Base-by-base conservation (phyloP, 2,888 invertebrate species). In the Amphipyra tragopoginis region DNA sequence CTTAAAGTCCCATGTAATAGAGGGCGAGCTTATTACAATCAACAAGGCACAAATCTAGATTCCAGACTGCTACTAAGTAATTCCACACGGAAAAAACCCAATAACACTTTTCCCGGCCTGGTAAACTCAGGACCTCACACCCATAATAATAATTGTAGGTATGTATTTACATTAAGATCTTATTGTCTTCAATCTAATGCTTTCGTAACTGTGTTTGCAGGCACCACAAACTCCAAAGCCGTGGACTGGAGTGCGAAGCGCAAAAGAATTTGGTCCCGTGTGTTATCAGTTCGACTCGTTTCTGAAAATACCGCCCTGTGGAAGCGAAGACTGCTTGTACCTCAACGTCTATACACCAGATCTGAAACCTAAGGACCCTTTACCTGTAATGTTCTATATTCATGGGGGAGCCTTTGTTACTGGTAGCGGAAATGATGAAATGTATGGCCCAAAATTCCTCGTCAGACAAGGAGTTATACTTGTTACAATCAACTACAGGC, bases 401-500 rank as follows among this genome's bases (percentile, higher is more conserved):
- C 90, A 90, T 29, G 90, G 90, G 9, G 90, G 90, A 5, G 87
- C 75, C 2, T 86, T 80, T 43, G 72, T 68, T 34, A 72, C 79
- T 4, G 90, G 90, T 0, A 88, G 86, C 1, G 89, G 90, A 11
- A 81, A 89, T 42, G 84, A 81, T 7, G 78, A 82, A 13, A 8
- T 70, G 4, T 85, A 82, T 50, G 87, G 85, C 2, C 90, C 91
- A 3, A 86, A 90, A 57, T 90, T 87, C 56, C 77, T 91, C 4
- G 65, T 90, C 2, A 68, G 80, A 9, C 72, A 87, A 40, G 83
- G 74, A 9, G 84, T 91, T 0, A 71, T 91, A 8, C 51, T 90
- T 0, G 89, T 91, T 0, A 90, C 90, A 1, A 72, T 90, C 14
- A 91, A 91, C 68, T 91, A 90, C 62, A 85, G 91, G 58, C 71